Evolutionary conservation across 1,140 invertebrate species (phyloP), one percentile per base, ranked within the genome.

Genomic region (Caerostris extrusa): DNA sequence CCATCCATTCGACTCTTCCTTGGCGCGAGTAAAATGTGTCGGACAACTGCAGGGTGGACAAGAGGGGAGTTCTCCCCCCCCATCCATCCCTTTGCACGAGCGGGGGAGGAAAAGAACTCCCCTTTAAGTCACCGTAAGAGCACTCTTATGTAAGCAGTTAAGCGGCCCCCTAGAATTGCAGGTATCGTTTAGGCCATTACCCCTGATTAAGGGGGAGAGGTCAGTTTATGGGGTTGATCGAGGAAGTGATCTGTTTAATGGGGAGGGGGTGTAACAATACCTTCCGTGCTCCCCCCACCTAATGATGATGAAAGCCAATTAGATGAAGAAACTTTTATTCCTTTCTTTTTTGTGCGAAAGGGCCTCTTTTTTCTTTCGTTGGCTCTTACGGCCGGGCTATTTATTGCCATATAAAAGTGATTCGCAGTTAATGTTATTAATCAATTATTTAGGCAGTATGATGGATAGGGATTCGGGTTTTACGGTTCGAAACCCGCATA

Each of bases 241-340:
- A 50, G 91, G 82, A 92, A 92, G 91, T 86, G 91, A 92, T 92
- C 91, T 86, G 91, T 92, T 92, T 92, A 92, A 92, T 92, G 91
- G 82, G n/a, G 58, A 61, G 82, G 82, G 10, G 82, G 91, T 83
- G 91, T n/a, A 64, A 3, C 82, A 92, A 92, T 86, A 92, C 91
- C 86, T 86, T 92, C 82, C n/a, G n/a, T n/a, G n/a, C n/a, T n/a
- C n/a, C n/a, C n/a, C 91, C 17, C 3, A 17, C 77, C 19, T 92
- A 92, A 92, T 92, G 91, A 92, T 92, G 91, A 92, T 92, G 91
- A 92, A 92, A 92, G 91, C 61, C 91, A 92, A 92, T 92, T 92
- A 92, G 91, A 60, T 56, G 67, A 90, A 82, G 90, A 55, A 81
- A 82, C 58, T 91, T 91, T 71, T 86, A 92, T 92, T 83, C 82